Evolutionary conservation across 2,888 invertebrate genomes (phyloP), one percentile per base, ranked within the genome.

Genomic region (Drosophila anomelani): DNA sequence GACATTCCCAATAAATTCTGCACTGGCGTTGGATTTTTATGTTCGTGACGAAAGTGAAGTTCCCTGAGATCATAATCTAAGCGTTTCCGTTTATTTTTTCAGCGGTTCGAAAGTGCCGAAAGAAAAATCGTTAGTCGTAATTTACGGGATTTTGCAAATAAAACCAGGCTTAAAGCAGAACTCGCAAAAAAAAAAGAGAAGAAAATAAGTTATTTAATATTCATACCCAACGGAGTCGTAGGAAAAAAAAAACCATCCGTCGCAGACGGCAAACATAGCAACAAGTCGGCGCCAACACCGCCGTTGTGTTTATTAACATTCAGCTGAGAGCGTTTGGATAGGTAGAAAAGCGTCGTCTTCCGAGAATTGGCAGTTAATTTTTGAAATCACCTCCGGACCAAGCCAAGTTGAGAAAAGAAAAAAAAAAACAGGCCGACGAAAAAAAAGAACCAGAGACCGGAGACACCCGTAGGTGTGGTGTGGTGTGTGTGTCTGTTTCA

Each of bases 311-410:
- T 84, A 81, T 84, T 88, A 86, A 76, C 81, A 79, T 81, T 88
- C 85, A 71, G 71, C 58, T 55, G 69, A 82, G 80, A 77, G 74
- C 64, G 26, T 51, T 57, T 56, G 69, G 67, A 34, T 74, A 66
- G 60, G 75, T 49, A 56, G 54, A 62, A 62, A 68, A 70, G 76
- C 76, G 74, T 73, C 38, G 56, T 69, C 76, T 63, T 87, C 88
- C 79, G 72, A 89, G 86, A 87, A 87, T 81, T 89, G 88, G 87
- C 89, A 75, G 86, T 86, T 89, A 85, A 85, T 75, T 88, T 88
- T 88, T 66, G 53, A 80, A 87, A 85, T 81, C 59, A 68, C 67
- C 64, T 47, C 57, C 58, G 46, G 46, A 58, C 57, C 46, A 20
- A 61, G 60, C 64, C 29, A 47, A 56, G 12, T 44, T 32, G 34